Percentiles rank a stretch among this genome's conserved stretches.
These are phyloP conservation scores for Nasonia longicornis DNA, from an alignment of 1,140 invertebrate genomes.

Conservation along the genomic window DNA sequence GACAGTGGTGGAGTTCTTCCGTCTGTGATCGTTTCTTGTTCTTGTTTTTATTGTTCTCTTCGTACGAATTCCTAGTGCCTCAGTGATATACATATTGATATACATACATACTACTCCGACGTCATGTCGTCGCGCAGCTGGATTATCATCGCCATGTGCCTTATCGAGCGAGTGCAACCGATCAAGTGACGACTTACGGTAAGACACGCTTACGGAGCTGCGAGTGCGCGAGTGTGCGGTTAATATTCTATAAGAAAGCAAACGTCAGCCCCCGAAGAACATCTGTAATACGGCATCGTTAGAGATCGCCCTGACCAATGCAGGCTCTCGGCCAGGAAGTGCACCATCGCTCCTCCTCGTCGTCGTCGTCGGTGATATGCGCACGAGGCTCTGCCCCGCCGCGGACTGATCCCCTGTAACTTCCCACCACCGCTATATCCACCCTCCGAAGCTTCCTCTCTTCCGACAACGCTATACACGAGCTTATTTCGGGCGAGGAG, in stretches of 20 bases:
- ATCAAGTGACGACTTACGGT: not conserved
- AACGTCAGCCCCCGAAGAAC: no score
- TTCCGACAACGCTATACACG: not conserved
- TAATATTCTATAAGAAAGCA: no score
- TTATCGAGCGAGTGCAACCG: conserved; percentile 9
- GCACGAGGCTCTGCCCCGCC: not conserved
- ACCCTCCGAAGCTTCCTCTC: not conserved
- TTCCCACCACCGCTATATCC: no score
- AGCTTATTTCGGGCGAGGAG: not conserved
- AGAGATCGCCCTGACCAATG: not conserved
- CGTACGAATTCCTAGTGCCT: not conserved
- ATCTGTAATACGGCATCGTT: no score
- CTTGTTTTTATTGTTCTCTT: not conserved
- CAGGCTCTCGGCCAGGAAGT: not conserved
- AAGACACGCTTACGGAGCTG: not conserved
- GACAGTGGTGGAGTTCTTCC: conserved; percentile 13
- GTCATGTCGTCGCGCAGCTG: not conserved
- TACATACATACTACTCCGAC: not conserved
- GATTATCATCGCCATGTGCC: not conserved
- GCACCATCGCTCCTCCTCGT: not conserved
- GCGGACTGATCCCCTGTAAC: not conserved
- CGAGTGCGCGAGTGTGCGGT: not conserved
- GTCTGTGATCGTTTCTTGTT: not conserved
- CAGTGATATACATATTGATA: not conserved
- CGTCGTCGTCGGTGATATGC: conserved; percentile 11